phyloP scores from a whole-genome alignment of 2,888 invertebrate species.

The Zaprionus obscuricornis region DNA sequence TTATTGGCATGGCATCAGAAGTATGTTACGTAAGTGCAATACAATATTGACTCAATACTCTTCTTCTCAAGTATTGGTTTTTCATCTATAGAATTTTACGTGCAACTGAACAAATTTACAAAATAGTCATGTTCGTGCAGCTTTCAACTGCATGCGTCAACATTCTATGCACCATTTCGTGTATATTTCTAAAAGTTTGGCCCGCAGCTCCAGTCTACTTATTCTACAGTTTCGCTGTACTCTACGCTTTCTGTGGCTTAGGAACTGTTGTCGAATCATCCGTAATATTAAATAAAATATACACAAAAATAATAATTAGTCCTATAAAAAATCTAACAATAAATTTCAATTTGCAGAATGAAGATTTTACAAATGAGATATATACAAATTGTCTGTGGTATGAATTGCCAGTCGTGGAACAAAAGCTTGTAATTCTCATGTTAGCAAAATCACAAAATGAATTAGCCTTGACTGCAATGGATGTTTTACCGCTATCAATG shows the following conservation, averaged over 20 bases:
- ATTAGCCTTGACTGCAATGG: slow-evolving; percentile 40
- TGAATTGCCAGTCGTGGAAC: slow-evolving; percentile 47
- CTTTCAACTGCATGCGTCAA: slow-evolving; percentile 40
- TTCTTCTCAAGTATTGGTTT: too few relatives aligned
- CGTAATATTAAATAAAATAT: slow-evolving; percentile 31
- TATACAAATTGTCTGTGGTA: slow-evolving; percentile 68
- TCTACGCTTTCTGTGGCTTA: slow-evolving; percentile 69
- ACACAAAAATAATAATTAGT: not conserved
- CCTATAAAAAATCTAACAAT: rapidly evolving
- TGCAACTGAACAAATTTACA: slow-evolving; percentile 47
- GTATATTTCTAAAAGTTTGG: slow-evolving; percentile 61
- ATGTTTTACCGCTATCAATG: slow-evolving; percentile 58
- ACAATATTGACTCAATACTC: too few relatives aligned
- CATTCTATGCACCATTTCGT: slow-evolving; percentile 62
- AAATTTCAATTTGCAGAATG: slow-evolving; percentile 33
- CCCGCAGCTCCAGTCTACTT: slow-evolving; percentile 63
- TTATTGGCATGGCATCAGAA: slow-evolving; percentile 67
- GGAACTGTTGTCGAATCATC: slow-evolving; percentile 68
- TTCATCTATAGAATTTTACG: slow-evolving; percentile 38
- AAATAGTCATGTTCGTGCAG: slow-evolving; percentile 58
- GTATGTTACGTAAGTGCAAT: slow-evolving; percentile 53
- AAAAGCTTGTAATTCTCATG: slow-evolving; percentile 61
- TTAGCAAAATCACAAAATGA: slow-evolving; percentile 57
- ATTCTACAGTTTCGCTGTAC: slow-evolving; percentile 34
- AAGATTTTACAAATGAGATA: slow-evolving; percentile 40